Evolutionary conservation across 2,888 invertebrate genomes (phyloP).

Genomic region (Nephrotoma guestfalica): DNA sequence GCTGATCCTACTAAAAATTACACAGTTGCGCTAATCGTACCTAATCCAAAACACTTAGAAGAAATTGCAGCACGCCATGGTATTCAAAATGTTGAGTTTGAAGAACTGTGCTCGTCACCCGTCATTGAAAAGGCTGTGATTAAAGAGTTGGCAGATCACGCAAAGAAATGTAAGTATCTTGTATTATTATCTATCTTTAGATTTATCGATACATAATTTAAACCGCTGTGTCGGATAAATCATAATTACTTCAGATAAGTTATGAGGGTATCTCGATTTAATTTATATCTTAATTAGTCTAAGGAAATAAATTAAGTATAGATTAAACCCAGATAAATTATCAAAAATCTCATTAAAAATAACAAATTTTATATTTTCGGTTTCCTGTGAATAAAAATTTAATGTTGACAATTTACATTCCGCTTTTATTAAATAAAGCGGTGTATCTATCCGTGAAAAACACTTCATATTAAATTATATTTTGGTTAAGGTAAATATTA

Average conservation of each 20-base stretch:
- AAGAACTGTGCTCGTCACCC: conserved; percentile 59
- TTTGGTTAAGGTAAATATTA: no score
- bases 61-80: conserved; percentile 59
- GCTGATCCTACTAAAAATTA: conserved; percentile 76
- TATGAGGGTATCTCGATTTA: not conserved
- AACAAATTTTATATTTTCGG: not conserved
- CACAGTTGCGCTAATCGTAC: conserved; percentile 84
- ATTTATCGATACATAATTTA: not conserved
- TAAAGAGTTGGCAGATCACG: conserved; percentile 67
- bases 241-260: not conserved
- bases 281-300: not conserved
- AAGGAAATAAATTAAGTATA: not conserved
- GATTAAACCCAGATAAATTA: not conserved
- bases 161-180: conserved; percentile 59
- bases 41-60: conserved; percentile 53
- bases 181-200: not conserved
- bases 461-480: no score
- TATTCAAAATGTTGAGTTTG: conserved; percentile 41
- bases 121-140: conserved; percentile 66
- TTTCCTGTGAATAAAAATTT: not conserved
- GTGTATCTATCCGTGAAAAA: no score
- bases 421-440: no score
- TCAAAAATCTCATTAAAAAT: not conserved
- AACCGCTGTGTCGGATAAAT: not conserved
- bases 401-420: not conserved